Conservation (phyloP, 2,113 vertebrate species). For the Crocuta crocuta region DNA sequence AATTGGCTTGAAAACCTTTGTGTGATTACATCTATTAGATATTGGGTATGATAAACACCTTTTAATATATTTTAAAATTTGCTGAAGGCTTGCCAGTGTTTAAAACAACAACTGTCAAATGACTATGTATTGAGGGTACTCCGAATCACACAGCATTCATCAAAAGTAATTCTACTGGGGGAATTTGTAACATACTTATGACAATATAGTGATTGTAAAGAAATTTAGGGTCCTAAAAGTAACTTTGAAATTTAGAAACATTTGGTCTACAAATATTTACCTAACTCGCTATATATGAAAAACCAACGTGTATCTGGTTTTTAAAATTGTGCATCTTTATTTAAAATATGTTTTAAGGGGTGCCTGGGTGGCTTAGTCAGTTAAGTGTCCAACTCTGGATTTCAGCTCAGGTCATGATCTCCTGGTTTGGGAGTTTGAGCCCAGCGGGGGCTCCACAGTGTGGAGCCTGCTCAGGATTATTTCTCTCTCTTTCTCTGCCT, state of each 20-base stretch:
- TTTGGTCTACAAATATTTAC: not conserved
- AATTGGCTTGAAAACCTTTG: constrained; percentile 57
- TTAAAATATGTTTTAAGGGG: not conserved
- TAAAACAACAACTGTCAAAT: constrained; percentile 35
- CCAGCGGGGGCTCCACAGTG: no score
- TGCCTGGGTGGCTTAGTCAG: no score
- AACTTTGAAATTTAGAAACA: not conserved
- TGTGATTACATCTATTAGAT: constrained; percentile 65
- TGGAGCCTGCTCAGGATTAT: no score
- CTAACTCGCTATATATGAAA: not conserved
- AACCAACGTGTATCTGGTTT: constrained; percentile 7
- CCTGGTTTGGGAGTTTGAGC: no score
- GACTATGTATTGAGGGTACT: not conserved
- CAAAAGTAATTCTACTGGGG: constrained; percentile 5
- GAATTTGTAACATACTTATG: constrained; percentile 1
- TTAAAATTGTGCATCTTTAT: not conserved
- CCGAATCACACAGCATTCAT: constrained; percentile 12
- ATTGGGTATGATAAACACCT: constrained; percentile 50
- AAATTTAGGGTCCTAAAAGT: not conserved
- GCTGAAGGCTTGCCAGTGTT: constrained; percentile 5
- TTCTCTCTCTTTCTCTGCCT: no score
- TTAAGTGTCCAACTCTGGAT: no score
- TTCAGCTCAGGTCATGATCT: no score
- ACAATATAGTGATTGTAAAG: constrained; percentile 6
- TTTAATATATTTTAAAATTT: constrained; percentile 68